Evolutionary conservation across 1,140 invertebrate genomes (phyloP), one percentile per base, ranked within the genome.

Genomic region (Lamellibrachia luymesi): DNA sequence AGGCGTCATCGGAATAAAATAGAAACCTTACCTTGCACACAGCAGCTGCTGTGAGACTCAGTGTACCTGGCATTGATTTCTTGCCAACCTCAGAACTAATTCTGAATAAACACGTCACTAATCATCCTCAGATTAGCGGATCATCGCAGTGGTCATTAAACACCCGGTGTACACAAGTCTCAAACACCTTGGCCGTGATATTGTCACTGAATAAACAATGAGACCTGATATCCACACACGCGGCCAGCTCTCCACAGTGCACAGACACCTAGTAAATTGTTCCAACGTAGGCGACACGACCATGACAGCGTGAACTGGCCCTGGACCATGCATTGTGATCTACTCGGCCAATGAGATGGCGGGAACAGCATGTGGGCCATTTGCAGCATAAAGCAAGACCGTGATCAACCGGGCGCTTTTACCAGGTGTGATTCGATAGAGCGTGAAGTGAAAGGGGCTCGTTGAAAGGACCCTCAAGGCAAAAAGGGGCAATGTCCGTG

Each of bases 121-220:
- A 17, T 80, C 64, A 80, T 80, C 64, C 17, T 22, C 64, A 80
- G 64, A 80, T 80, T 80, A 80, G 8, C 64, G 64, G 64, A 80
- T 80, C 64, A 22, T 80, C 64, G 64, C 6, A 17, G 17, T 80
- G 64, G 8, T 80, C 64, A 80, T 80, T 80, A 80, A 80, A 80
- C 64, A 80, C 25, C 64, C 64, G 64, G 13, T 17, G 13, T 2
- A 17, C 64, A 80, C 64, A 22, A 80, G 64, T 80, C 8, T 80
- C 64, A 80, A 80, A 80, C 17, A 22, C 64, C 13, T 80, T 22
- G 64, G 64, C 7, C 13, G 64, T 22, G 64, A 80, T 80, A 80
- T 80, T 80, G 64, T 80, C 64, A 80, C 64, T 80, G 64, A 80
- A 80, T 80, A 80, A 80, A 80, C 64, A 80, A 80, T 80, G 64